Base-by-base conservation (phyloP, 2,113 vertebrate species). In the Syrmaticus mikado region DNA sequence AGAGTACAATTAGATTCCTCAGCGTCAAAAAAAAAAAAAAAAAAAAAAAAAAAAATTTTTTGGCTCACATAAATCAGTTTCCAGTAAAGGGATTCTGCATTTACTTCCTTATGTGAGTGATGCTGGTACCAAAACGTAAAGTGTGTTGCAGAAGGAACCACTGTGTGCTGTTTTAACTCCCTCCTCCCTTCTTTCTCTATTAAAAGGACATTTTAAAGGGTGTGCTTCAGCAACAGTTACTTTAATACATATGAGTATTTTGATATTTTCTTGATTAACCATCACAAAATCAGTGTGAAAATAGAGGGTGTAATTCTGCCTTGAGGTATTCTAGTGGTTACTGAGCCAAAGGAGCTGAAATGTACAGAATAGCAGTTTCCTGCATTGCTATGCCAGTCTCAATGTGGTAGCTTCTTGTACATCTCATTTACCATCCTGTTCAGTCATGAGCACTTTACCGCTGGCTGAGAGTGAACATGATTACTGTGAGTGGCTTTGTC, bases 391-490 rank as follows among this genome's bases (percentile, higher is more conserved):
- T 74, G 25, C 36, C 32, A 52, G 1, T 92, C 43, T 68, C 87
- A 38, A 4, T 79, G 68, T 48, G 78, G 58, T 36, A 62, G 61
- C 58, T 87, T 82, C 82, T 68, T 18, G 83, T 84, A 46, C 30
- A 40, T 64, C 92, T 89, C 60, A 57, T 68, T 92, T 93, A 48
- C 48, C 27, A 20, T 89, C n/a, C 74, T 52, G 43, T 71, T 92
- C 34, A 6, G 32, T 60, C 66, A 38, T 3, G 6, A 82, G 24
- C 81, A 2, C 64, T 68, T 78, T 82, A 38, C 32, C 57, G 8
- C 22, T 48, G 74, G 61, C 25, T 75, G 57, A 52, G 48, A 36
- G 55, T 7, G 13, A 34, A 25, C 13, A 2, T 38, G 38, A 60
- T 65, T 68, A 24, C 4, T 52, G 45, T 52, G 40, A 78, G 73